Evolutionary conservation across 2,797 vertebrate species (phyloP).

Genomic region (Tadarida brasiliensis): DNA sequence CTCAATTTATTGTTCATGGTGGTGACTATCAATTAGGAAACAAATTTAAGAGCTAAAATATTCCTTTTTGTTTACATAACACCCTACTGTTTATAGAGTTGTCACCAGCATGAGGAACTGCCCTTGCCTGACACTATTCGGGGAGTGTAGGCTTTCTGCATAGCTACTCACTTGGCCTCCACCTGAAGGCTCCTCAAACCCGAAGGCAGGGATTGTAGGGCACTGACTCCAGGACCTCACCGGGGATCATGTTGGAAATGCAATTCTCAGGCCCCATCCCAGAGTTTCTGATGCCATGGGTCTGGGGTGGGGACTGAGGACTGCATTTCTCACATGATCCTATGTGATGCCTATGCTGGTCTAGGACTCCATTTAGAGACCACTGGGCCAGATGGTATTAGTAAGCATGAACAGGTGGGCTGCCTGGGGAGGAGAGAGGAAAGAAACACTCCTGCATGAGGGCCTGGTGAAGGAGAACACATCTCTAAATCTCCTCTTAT

Average conservation of each 20-base stretch:
- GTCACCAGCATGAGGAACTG: background rate
- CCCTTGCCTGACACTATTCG: fast-evolving
- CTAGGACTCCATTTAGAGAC: background rate
- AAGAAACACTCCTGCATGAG: fast-evolving
- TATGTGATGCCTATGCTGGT: background rate
- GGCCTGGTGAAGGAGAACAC: fast-evolving
- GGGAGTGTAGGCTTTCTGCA: background rate
- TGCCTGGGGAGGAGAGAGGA: background rate
- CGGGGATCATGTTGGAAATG: background rate
- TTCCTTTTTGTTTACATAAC: background rate
- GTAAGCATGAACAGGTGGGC: background rate
- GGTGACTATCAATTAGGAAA: background rate
- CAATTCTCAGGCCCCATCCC: background rate
- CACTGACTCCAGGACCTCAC: background rate
- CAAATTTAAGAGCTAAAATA: too few species aligned
- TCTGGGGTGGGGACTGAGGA: background rate
- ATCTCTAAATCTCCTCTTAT: background rate
- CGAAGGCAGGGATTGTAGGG: too few species aligned
- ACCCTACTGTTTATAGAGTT: background rate
- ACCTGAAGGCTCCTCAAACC: background rate
- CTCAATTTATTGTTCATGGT: too few species aligned
- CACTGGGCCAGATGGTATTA: background rate
- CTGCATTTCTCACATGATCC: background rate
- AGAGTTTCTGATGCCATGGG: background rate
- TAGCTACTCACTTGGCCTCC: background rate